These are phyloP conservation scores for Autographa gamma DNA, from an alignment of 2,888 invertebrate genomes.

Conservation along the genomic window DNA sequence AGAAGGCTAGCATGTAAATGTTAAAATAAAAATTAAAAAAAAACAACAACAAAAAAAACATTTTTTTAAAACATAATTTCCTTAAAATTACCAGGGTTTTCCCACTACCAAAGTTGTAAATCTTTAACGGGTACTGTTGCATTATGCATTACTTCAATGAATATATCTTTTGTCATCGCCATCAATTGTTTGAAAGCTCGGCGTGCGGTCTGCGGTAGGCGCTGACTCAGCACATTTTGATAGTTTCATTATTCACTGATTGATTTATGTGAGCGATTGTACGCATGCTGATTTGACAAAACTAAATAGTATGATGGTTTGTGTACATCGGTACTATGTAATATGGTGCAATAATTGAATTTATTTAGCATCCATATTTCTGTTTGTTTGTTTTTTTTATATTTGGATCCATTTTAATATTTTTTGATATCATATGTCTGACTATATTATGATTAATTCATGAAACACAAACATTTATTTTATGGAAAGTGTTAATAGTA, in stretches of 20 bases:
- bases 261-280: conserved; percentile 35
- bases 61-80: background rate
- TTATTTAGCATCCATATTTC: too few species aligned
- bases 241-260: conserved; percentile 13
- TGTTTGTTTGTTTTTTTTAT: too few species aligned
- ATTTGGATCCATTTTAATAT: too few species aligned
- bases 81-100: conserved; percentile 28
- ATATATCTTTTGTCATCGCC: conserved; percentile 30
- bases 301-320: background rate
- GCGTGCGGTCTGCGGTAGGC: conserved; percentile 39
- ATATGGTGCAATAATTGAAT: background rate
- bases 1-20: too few species aligned
- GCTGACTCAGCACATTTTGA: conserved; percentile 34
- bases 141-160: conserved; percentile 24
- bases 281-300: background rate
- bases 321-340: background rate
- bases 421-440: too few species aligned
- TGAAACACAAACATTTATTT: background rate
- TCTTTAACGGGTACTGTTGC: conserved; percentile 12
- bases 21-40: too few species aligned
- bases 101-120: conserved; percentile 34
- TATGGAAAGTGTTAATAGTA: background rate
- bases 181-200: conserved; percentile 21
- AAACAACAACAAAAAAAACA: too few species aligned
- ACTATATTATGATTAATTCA: too few species aligned